Conservation (phyloP, 2,797 vertebrate genomes). For the Hirundo rustica region DNA sequence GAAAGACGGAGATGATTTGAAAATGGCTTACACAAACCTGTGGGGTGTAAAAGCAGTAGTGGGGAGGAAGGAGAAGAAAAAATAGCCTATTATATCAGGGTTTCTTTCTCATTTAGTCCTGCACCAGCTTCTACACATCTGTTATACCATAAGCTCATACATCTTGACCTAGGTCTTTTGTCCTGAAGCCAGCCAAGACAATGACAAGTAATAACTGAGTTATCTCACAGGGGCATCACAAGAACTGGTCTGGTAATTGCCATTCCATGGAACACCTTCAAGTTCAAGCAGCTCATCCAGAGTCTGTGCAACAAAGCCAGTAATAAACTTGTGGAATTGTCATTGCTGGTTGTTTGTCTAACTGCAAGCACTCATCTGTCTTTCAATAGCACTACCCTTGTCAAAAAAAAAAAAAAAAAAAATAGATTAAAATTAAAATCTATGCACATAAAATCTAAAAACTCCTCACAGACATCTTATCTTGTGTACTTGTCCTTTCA, state of each 20-base stretch:
- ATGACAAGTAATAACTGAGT: not conserved
- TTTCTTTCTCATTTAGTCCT: not conserved
- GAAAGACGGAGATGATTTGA: not conserved
- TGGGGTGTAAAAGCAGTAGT: not conserved
- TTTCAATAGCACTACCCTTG: not conserved
- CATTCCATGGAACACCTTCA: not conserved
- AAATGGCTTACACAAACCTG: not conserved
- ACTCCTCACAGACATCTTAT: not conserved
- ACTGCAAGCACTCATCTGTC: not conserved
- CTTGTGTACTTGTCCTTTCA: not conserved
- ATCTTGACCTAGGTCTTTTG: not conserved
- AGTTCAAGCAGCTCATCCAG: not conserved
- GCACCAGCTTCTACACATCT: not conserved
- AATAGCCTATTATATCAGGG: not conserved
- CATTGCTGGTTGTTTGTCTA: not conserved
- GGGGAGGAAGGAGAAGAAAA: not conserved
- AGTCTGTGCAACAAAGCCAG: not conserved
- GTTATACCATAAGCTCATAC: not conserved
- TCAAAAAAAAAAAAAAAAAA: constrained; percentile 28
- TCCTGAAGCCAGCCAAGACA: not conserved
- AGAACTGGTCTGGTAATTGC: not conserved
- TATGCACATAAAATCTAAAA: not conserved
- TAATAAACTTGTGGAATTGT: not conserved
- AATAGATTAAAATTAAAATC: not conserved
- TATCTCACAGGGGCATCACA: not conserved